Evolutionary conservation across 2,113 vertebrate genomes (phyloP).

Genomic region (Notothenia rossii): DNA sequence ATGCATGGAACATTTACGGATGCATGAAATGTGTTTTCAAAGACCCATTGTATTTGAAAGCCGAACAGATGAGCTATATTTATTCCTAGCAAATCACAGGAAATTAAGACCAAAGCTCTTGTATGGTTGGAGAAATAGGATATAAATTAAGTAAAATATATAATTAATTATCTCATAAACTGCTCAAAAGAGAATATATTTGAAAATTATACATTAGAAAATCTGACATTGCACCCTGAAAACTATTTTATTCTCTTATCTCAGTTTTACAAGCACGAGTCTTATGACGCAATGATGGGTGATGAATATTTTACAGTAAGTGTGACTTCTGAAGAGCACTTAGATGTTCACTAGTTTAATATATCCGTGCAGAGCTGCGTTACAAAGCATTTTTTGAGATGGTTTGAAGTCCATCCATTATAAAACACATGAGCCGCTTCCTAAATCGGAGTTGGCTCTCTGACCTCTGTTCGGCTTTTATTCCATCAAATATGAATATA

Average conservation of each 20-base stretch:
- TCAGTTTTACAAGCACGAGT: constrained; percentile 29
- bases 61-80: constrained; percentile 31
- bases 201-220: background rate
- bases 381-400: constrained; percentile 29
- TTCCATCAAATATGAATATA: constrained; percentile 70
- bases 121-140: background rate
- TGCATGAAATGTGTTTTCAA: constrained; percentile 27
- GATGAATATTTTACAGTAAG: constrained; percentile 48
- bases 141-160: background rate
- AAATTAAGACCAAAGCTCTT: background rate
- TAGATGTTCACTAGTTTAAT: constrained; percentile 41
- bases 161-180: background rate
- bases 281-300: constrained; percentile 23
- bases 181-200: background rate
- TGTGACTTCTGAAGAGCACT: constrained; percentile 39
- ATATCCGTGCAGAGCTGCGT: constrained; percentile 17
- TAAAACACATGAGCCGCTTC: constrained; percentile 45
- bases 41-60: constrained; percentile 25
- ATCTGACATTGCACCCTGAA: background rate
- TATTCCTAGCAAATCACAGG: constrained; percentile 17
- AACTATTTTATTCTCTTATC: too few species aligned
- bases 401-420: constrained; percentile 52
- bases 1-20: constrained; percentile 47
- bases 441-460: constrained; percentile 43
- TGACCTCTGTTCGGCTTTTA: constrained; percentile 48